These are phyloP conservation scores for Proctacanthus coquilletti DNA, from an alignment of 1,140 invertebrate species.

Conservation along the genomic window DNA sequence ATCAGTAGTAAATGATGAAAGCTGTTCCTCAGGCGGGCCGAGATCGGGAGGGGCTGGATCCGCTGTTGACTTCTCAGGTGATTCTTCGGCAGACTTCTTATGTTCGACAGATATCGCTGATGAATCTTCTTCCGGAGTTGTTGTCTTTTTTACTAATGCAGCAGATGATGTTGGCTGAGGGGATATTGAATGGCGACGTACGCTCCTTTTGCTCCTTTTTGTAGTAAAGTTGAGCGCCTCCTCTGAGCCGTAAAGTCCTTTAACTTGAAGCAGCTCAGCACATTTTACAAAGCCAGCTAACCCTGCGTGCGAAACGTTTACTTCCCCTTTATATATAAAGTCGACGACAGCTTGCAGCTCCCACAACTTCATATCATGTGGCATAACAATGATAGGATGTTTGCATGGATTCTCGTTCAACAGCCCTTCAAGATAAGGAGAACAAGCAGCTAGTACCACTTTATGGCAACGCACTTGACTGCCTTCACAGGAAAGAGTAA, in stretches of 20 bases:
- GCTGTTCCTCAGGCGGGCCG: no score
- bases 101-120: no score
- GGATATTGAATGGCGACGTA: no score
- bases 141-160: no score
- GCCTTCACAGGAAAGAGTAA: conserved; percentile 76
- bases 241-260: conserved; percentile 37
- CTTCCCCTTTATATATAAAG: conserved; percentile 78
- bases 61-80: no score
- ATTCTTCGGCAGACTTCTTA: no score
- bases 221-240: conserved; percentile 27
- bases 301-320: conserved; percentile 69
- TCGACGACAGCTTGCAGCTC: conserved; percentile 70
- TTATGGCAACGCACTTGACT: conserved; percentile 78
- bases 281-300: conserved; percentile 60
- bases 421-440: conserved; percentile 63
- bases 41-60: no score
- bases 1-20: no score
- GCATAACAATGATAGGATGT: conserved; percentile 71
- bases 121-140: no score
- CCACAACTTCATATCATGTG: conserved; percentile 45
- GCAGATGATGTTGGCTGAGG: no score
- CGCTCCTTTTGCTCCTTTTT: no score
- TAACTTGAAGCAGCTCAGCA: conserved; percentile 65
- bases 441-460: conserved; percentile 66
- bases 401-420: conserved; percentile 70